Evolutionary conservation across 1,140 invertebrate species (phyloP), one percentile per base, ranked within the genome.

Genomic region (Acyrthosiphon pisum): DNA sequence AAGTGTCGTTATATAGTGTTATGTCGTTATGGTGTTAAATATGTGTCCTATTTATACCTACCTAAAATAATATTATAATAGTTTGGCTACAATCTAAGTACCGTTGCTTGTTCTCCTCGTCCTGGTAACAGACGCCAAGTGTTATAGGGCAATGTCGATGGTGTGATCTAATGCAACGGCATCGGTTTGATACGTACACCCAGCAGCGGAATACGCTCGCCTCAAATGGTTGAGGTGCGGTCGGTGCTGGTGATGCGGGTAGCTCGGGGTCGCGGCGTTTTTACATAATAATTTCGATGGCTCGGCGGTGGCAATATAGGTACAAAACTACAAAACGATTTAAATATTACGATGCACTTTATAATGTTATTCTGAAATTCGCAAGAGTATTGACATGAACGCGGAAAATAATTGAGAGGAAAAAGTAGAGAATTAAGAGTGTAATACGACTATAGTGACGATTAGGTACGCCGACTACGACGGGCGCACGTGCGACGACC

Each of bases 401-500:
- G 60, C 60, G n/a, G 60, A 14, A 76, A 68, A 68, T 68, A 14
- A 68, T 14, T 9, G 23, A 26, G 26, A 26, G 8, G 26, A 56
- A 56, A 56, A 56, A 26, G 4, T n/a, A 18, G 60, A 14, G 60
- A n/a, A 76, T 76, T n/a, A 60, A 26, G 56, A 60, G 2, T 60
- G 9, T 60, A 60, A 30, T 30, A n/a, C 60, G 60, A n/a, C 60
- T 2, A 50, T 1, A 11, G 48, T 50, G 48, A 50, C 48, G 48
- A 50, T 53, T 53, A 22, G 50, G 14, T 18, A 53, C 41, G 11
- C n/a, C 44, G 26, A 46, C 84, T n/a, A 20, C 84, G 84, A 48
- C 84, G 84, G 23, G 84, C 84, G 84, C 84, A 44, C 84, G 84
- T 86, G 44, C 84, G 41, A 46, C 84, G 44, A 48, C 44, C 84